These are phyloP conservation scores for Drosophila formosana DNA, from an alignment of 2,888 invertebrate species.

Conservation along the genomic window DNA sequence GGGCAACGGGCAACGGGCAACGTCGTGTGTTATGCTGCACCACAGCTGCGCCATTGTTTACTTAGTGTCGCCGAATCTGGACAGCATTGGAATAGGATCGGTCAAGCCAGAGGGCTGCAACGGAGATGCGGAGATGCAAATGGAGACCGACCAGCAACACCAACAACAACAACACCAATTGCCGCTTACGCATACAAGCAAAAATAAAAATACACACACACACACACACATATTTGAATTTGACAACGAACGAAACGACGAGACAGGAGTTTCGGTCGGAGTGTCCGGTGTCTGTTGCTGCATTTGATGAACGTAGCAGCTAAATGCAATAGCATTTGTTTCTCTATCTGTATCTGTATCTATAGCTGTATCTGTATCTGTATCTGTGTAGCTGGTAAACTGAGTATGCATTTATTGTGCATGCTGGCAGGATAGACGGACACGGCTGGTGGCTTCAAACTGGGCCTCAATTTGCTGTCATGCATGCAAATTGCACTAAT, in stretches of 20 bases:
- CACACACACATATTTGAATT: slow-evolving; percentile 64
- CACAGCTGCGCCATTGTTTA: slow-evolving; percentile 75
- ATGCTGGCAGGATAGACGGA: slow-evolving; percentile 36
- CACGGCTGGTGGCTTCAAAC: slow-evolving; percentile 51
- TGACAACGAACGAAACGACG: slow-evolving; percentile 37
- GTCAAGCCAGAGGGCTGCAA: slow-evolving; percentile 19
- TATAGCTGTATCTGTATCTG: slow-evolving; percentile 26
- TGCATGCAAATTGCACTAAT: slow-evolving; percentile 80
- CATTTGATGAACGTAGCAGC: slow-evolving; percentile 32
- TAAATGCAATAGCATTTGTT: slow-evolving; percentile 16
- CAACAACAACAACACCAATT: slow-evolving; percentile 42
- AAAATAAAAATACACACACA: slow-evolving; percentile 65
- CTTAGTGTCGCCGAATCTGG: slow-evolving; percentile 78
- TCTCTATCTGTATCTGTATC: slow-evolving; percentile 24
- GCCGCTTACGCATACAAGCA: slow-evolving; percentile 42
- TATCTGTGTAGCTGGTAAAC: slow-evolving; percentile 30
- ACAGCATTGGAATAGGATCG: slow-evolving; percentile 37
- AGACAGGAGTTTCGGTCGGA: background rate
- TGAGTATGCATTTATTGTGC: slow-evolving; percentile 63
- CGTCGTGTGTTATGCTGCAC: slow-evolving; percentile 53
- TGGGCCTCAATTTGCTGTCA: slow-evolving; percentile 71
- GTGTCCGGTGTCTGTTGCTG: slow-evolving; percentile 14
- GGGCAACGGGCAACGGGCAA: slow-evolving; percentile 30
- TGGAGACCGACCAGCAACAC: background rate
- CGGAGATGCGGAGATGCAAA: background rate